Conservation (phyloP, 2,888 invertebrate genomes). For the Dromius quadrimaculatus region DNA sequence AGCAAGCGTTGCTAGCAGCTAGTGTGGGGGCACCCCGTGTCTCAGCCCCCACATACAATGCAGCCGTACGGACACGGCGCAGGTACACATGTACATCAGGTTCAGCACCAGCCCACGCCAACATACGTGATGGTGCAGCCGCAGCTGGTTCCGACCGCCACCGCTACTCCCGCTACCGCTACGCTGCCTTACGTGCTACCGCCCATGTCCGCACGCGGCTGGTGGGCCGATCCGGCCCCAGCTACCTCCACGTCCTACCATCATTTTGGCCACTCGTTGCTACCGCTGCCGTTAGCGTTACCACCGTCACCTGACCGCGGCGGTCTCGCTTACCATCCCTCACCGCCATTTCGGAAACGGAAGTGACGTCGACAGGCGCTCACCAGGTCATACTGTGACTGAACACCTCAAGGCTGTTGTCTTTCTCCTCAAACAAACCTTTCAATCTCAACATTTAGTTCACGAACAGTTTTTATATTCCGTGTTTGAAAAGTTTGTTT, state of each 20-base stretch:
- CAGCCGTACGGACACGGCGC: constrained; percentile 44
- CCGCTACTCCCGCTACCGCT: constrained; percentile 55
- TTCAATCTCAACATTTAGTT: constrained; percentile 1
- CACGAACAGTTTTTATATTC: background rate
- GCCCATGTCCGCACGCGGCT: constrained; percentile 58
- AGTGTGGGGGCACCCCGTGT: constrained; percentile 69
- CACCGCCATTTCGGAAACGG: constrained; percentile 63
- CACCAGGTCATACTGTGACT: background rate
- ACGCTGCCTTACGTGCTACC: constrained; percentile 57
- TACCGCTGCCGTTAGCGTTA: constrained; percentile 48
- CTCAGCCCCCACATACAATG: constrained; percentile 59
- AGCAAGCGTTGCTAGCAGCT: constrained; percentile 81
- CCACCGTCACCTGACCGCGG: constrained; percentile 54
- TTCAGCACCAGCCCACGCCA: constrained; percentile 59
- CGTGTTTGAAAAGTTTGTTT: constrained; percentile 8
- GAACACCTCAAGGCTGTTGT: constrained; percentile 24
- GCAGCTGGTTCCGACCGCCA: constrained; percentile 60
- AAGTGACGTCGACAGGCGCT: constrained; percentile 60
- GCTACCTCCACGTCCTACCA: constrained; percentile 59
- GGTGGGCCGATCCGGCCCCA: constrained; percentile 57
- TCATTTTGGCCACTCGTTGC: constrained; percentile 50
- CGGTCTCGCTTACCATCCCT: constrained; percentile 56
- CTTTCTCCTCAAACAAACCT: constrained; percentile 11
- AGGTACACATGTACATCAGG: constrained; percentile 55
- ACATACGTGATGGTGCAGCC: constrained; percentile 64